Conservation (phyloP, 1,140 invertebrate species). For the Microvelia longipes region DNA sequence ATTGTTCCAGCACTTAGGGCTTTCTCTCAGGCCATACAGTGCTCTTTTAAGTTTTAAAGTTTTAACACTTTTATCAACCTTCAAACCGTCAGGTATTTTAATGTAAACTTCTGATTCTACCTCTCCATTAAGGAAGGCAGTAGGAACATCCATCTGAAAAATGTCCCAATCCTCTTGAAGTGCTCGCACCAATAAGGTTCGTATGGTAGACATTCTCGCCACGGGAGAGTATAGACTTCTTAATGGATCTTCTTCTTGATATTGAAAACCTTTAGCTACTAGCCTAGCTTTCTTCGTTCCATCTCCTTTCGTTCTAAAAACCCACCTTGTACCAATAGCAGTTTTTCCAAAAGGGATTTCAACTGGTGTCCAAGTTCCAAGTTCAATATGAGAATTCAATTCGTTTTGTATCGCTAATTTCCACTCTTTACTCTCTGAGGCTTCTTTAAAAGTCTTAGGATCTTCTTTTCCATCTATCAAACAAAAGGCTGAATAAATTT, state of each 20-base stretch:
- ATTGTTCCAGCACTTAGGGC: constrained; percentile 7
- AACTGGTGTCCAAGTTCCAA: constrained; percentile 10
- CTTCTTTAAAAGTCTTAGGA: constrained; percentile 19
- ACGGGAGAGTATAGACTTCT: constrained; percentile 22
- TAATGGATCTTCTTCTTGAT: constrained; percentile 2
- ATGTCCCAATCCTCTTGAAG: constrained; percentile 16
- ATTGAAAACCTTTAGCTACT: constrained; percentile 22
- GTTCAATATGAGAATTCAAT: constrained; percentile 15
- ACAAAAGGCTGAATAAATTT: no score
- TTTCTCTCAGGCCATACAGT: not conserved
- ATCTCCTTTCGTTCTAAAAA: constrained; percentile 22
- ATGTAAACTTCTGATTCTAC: constrained; percentile 15
- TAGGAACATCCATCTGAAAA: constrained; percentile 16
- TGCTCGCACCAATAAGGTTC: no score
- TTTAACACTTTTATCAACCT: constrained; percentile 3
- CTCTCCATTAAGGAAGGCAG: constrained; percentile 16
- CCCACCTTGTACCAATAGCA: constrained; percentile 15
- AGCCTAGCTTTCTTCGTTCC: constrained; percentile 21
- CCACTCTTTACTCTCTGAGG: constrained; percentile 20
- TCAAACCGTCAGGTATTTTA: constrained; percentile 11
- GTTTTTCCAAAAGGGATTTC: constrained; percentile 6
- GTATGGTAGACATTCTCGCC: constrained; percentile 9
- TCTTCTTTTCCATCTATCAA: no score
- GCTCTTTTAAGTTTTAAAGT: constrained; percentile 2
- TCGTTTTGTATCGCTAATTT: constrained; percentile 16